Evolutionary conservation across 2,113 vertebrate genomes (phyloP).

Genomic region (Emydura subglobosa): DNA sequence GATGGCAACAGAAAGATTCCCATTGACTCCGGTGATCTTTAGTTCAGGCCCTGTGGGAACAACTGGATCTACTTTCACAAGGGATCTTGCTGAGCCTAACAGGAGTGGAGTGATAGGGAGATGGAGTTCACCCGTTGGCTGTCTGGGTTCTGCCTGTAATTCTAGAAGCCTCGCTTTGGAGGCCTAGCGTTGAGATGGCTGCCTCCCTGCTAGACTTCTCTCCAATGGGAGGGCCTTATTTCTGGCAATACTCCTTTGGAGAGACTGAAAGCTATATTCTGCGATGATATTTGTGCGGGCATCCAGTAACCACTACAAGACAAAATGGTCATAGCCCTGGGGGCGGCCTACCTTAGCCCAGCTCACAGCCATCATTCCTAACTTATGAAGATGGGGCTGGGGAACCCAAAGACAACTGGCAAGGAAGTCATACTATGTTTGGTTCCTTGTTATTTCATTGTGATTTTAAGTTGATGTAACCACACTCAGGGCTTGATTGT

Average conservation of each 20-base stretch:
- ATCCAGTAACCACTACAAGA: background rate
- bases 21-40: background rate
- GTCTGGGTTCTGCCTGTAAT: background rate
- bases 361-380: background rate
- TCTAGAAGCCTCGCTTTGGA: background rate
- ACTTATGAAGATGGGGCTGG: background rate
- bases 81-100: background rate
- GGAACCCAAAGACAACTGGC: background rate
- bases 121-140: background rate
- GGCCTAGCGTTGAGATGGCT: background rate
- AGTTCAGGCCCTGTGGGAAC: background rate
- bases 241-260: background rate
- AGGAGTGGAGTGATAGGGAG: background rate
- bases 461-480: background rate
- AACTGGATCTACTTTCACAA: background rate
- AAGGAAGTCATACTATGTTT: background rate
- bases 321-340: background rate
- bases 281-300: background rate
- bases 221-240: background rate
- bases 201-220: too few relatives aligned
- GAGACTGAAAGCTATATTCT: background rate
- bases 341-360: background rate
- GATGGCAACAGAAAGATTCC: background rate
- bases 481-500: background rate
- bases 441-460: background rate